Evolutionary conservation across 2,888 invertebrate species (phyloP), one percentile per base, ranked within the genome.

Genomic region (Odontocolon sp.): DNA sequence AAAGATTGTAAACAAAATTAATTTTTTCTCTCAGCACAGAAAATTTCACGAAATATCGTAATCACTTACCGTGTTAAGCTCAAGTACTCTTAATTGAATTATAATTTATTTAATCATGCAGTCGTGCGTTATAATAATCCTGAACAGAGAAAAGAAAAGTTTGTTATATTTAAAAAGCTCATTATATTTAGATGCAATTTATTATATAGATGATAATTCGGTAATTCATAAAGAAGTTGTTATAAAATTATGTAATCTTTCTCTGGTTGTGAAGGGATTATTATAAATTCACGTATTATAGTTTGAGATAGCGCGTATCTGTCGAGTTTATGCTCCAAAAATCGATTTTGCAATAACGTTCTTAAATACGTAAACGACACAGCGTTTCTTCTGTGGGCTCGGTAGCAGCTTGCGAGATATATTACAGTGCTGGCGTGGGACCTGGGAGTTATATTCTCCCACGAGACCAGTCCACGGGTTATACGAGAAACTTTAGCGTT

Each of bases 361-460:
- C 28, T 63, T 33, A 33, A 63, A 47, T 61, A 28, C 42, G 31
- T 42, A 16, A 23, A 45, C 45, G 26, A 8, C 21, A 9, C 23
- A 11, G 42, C 31, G 31, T 31, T 18, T 16, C 59, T 42, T 16
- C n/a, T 61, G 28, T 14, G 28, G 9, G 28, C 16, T 31, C 33
- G 33, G 47, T 47, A 47, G 47, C 47, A 63, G 14, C 63, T 63
- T 63, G 47, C 21, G 33, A 47, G 45, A 33, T 47, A 45, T 11
- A 45, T 18, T 47, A 36, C 45, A 67, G 66, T 71, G 70, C 14
- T 61, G 54, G 66, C 66, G 76, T 71, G 66, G 70, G 70, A 67
- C 61, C 56, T 31, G 63, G 28, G 68, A 71, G 63, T 72, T 56
- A 42, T 64, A 57, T 77, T 63, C 68, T 77, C 71, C 47, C 70